Percentiles rank a stretch among this genome's conserved stretches.
phyloP scores from a whole-genome alignment of 1,140 invertebrate genomes.

The Drosophila parabipectinata region DNA sequence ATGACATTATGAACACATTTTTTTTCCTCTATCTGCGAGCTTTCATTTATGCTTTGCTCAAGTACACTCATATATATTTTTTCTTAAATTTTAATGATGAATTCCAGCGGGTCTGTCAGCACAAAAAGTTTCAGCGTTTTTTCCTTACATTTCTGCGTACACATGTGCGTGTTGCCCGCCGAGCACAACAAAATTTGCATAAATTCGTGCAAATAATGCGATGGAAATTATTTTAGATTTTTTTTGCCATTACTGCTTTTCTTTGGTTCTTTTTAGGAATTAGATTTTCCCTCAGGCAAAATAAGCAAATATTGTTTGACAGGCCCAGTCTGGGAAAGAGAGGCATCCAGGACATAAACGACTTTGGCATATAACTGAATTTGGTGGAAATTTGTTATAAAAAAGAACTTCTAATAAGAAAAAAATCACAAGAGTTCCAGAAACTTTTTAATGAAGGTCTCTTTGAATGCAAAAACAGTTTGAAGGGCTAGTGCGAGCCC shows the following conservation, averaged over 20 bases:
- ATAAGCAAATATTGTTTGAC: slow-evolving; percentile 17
- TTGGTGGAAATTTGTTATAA: slow-evolving; percentile 3
- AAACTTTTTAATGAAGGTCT: slow-evolving; percentile 14
- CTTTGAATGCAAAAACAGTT: neutral
- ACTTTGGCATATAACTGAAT: slow-evolving; percentile 17
- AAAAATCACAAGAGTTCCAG: slow-evolving; percentile 6
- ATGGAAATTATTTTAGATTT: slow-evolving; percentile 58
- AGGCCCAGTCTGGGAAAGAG: neutral
- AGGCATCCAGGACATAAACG: neutral
- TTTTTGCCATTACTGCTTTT: slow-evolving; percentile 28
- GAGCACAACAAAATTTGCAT: slow-evolving; percentile 54
- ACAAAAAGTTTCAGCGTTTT: slow-evolving; percentile 44
- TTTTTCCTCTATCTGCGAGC: slow-evolving; percentile 4
- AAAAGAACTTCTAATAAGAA: slow-evolving; percentile 1
- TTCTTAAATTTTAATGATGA: slow-evolving; percentile 70
- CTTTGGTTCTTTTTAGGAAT: slow-evolving; percentile 19
- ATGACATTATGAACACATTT: slow-evolving; percentile 64
- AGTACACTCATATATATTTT: slow-evolving; percentile 21
- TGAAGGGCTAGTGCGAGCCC: neutral
- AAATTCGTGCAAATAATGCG: slow-evolving; percentile 61
- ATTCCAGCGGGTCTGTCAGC: slow-evolving; percentile 27
- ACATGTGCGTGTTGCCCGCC: slow-evolving; percentile 1
- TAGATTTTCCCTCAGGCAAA: slow-evolving; percentile 23
- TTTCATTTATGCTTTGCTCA: slow-evolving; percentile 9
- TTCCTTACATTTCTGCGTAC: neutral